Evolutionary conservation across 2,797 vertebrate genomes (phyloP), one percentile per base, ranked within the genome.

Genomic region (Xenops minutus): DNA sequence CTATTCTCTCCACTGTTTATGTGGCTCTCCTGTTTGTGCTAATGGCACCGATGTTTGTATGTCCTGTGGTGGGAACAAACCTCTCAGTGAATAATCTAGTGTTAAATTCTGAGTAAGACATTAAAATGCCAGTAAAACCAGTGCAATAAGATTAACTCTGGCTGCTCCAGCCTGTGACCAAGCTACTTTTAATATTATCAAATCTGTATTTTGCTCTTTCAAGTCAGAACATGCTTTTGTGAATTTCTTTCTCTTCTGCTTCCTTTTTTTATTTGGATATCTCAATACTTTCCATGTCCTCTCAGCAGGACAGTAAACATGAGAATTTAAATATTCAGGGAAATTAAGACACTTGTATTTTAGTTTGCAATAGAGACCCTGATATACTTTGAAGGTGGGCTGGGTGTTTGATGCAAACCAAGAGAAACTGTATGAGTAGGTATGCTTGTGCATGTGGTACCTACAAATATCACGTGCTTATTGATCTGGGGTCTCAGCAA

Each of bases 121-220:
- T 90, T 78, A 81, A 94, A 96, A 77, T 66, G 75, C 85, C 64
- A 74, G 66, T 88, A 89, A 97, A 97, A 82, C 37, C 63, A 86
- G 69, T 22, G 73, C 51, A 88, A 14, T 91, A 59, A 66, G 85
- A 51, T 63, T 85, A 88, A 71, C 68, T 62, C 56, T 92, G 88
- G 58, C 75, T 92, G 63, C 76, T 67, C 36, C 74, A 86, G 48
- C 56, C 89, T 77, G 91, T 89, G 80, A 89, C n/a, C 62, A 75
- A 80, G 64, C 48, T 81, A 78, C 94, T 93, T 83, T 71, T 43
- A 96, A 71, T 62, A 66, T 72, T 87, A 68, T 74, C 83, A 92
- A 96, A 88, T 87, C 44, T 32, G 13, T 88, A 67, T 64, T 89
- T 97, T 56, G 55, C 7, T 51, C n/a, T 78, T 73, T 88, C 43